Conservation (phyloP, 2,113 vertebrate species). For the Cyprinus carpio region DNA sequence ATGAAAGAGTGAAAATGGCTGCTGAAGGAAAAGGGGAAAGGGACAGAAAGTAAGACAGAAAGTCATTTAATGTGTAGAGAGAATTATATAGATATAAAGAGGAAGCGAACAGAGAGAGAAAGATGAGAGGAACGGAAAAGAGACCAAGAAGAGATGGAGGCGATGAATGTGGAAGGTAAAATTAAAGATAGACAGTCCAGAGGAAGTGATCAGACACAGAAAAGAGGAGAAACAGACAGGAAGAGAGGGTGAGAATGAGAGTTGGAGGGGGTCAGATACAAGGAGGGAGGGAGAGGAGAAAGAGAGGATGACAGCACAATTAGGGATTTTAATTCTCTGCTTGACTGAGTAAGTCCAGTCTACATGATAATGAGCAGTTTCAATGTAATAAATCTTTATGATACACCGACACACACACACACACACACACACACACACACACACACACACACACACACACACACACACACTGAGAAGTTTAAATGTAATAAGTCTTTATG, state of each 20-base stretch:
- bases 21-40: neutral
- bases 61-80: neutral
- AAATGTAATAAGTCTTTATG: constrained; percentile 94
- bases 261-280: constrained; percentile 9
- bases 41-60: neutral
- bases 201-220: constrained; percentile 7
- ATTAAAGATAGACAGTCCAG: neutral
- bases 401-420: constrained; percentile 78
- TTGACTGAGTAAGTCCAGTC: constrained; percentile 96
- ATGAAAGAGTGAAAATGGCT: too few relatives aligned
- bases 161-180: neutral
- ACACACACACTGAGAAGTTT: constrained; percentile 75
- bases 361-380: constrained; percentile 92
- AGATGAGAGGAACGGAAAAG: constrained; percentile 46
- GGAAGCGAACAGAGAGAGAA: constrained; percentile 36
- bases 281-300: constrained; percentile 5
- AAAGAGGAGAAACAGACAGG: constrained; percentile 29
- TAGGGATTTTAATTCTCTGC: constrained; percentile 99
- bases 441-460: constrained; percentile 43
- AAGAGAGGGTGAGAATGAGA: constrained; percentile 40
- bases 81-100: neutral
- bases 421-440: constrained; percentile 46
- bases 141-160: constrained; percentile 6
- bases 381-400: constrained; percentile 94
- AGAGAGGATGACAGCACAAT: constrained; percentile 93